phyloP scores from a whole-genome alignment of 2,888 invertebrate genomes.

The Drosophila maculinotata region DNA sequence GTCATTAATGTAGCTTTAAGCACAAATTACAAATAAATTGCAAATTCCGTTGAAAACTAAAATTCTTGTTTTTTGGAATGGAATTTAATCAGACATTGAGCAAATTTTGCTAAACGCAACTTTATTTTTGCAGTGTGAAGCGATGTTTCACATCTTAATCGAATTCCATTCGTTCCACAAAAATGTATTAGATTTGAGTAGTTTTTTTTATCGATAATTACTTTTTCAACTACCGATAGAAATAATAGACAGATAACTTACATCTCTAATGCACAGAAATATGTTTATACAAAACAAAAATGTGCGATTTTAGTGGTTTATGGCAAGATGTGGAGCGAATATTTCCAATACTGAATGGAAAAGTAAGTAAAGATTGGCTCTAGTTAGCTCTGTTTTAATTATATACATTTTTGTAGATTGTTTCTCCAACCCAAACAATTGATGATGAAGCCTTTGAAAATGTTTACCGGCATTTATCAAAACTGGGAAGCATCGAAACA shows the following conservation, averaged over 20 bases:
- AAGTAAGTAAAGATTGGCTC: slow-evolving; percentile 47
- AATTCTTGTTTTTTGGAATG: too few species aligned
- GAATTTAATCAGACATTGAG: too few species aligned
- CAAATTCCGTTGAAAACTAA: too few species aligned
- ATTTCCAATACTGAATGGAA: slow-evolving; percentile 79
- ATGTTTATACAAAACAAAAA: slow-evolving; percentile 32
- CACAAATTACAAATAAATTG: too few species aligned
- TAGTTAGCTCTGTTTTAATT: neutral
- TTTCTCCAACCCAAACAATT: slow-evolving; percentile 21
- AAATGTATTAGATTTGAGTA: neutral
- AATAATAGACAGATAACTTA: neutral
- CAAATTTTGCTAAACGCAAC: neutral
- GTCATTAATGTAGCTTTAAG: neutral
- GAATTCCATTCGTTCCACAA: neutral
- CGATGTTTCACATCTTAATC: neutral
- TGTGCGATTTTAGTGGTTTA: slow-evolving; percentile 71
- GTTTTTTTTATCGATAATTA: neutral
- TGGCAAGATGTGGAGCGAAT: slow-evolving; percentile 74
- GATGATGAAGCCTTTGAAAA: slow-evolving; percentile 43
- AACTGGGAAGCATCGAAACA: slow-evolving; percentile 41
- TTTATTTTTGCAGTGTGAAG: neutral
- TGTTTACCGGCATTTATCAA: slow-evolving; percentile 41
- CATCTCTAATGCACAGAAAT: slow-evolving; percentile 11
- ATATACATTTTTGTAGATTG: slow-evolving; percentile 7
- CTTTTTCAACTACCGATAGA: neutral